These are phyloP conservation scores for Habroteleia sp. DNA, from an alignment of 2,888 invertebrate species.

Conservation along the genomic window DNA sequence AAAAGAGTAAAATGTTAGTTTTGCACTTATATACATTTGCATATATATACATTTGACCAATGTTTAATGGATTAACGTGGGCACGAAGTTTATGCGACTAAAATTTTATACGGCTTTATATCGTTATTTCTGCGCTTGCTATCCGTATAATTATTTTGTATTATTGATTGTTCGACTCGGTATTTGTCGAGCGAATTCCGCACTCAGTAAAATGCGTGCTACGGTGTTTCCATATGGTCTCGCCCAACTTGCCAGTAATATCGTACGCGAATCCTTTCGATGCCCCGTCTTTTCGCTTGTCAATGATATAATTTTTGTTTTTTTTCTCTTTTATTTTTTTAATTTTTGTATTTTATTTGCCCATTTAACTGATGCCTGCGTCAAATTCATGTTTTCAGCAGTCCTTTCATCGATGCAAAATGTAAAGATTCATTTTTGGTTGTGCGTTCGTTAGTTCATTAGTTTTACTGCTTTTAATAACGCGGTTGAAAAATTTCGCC, in stretches of 20 bases:
- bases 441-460: conserved; percentile 54
- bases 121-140: conserved; percentile 26
- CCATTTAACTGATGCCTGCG: conserved; percentile 15
- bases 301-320: background rate
- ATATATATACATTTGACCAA: conserved; percentile 41
- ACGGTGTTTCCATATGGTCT: conserved; percentile 35
- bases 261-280: conserved; percentile 2
- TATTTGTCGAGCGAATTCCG: conserved; percentile 42
- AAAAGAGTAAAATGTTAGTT: too few species aligned
- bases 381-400: conserved; percentile 31
- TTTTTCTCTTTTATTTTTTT: conserved; percentile 1
- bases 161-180: conserved; percentile 57
- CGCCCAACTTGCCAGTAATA: conserved; percentile 26
- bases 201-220: conserved; percentile 33
- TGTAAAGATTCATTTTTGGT: conserved; percentile 52
- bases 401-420: conserved; percentile 27
- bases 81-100: conserved; percentile 19
- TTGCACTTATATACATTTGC: too few species aligned
- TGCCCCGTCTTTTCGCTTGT: background rate
- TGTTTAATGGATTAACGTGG: conserved; percentile 35
- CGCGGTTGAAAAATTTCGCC: conserved; percentile 40
- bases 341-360: conserved; percentile 15
- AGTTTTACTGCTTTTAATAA: conserved; percentile 56
- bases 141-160: conserved; percentile 44
- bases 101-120: conserved; percentile 33